phyloP scores from a whole-genome alignment of 1,140 invertebrate species.

The Macrosteles quadrilineatus region DNA sequence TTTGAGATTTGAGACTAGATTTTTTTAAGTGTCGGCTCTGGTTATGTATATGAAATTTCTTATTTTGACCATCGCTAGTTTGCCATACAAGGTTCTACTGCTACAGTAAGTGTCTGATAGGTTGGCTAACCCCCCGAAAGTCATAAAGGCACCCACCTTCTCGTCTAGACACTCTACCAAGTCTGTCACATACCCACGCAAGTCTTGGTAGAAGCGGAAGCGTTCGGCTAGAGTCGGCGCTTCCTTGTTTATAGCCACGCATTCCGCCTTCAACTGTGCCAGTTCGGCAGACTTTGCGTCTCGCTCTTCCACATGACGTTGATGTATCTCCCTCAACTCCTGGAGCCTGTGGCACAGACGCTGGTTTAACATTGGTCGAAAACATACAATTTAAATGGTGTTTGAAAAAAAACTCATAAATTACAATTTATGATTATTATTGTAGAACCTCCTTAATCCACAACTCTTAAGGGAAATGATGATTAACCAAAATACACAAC shows the following conservation, averaged over 20 bases:
- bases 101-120: conserved; percentile 16
- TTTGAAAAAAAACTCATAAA: no score
- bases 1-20: no score
- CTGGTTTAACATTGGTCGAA: not conserved
- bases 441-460: no score
- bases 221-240: conserved; percentile 69
- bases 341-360: conserved; percentile 52
- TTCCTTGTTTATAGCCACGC: conserved; percentile 60
- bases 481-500: no score
- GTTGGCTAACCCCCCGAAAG: conserved; percentile 29
- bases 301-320: conserved; percentile 56
- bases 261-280: conserved; percentile 61
- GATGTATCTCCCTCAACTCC: conserved; percentile 60
- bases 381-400: no score
- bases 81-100: no score
- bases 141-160: conserved; percentile 64
- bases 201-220: conserved; percentile 94
- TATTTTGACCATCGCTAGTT: no score
- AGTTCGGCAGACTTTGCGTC: conserved; percentile 60
- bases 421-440: no score
- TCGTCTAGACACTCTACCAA: conserved; percentile 95
- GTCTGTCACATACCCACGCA: conserved; percentile 93
- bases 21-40: no score
- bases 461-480: no score
- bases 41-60: no score